Evolutionary conservation across 2,797 vertebrate genomes (phyloP), one percentile per base, ranked within the genome.

Genomic region (Rhincodon typus): DNA sequence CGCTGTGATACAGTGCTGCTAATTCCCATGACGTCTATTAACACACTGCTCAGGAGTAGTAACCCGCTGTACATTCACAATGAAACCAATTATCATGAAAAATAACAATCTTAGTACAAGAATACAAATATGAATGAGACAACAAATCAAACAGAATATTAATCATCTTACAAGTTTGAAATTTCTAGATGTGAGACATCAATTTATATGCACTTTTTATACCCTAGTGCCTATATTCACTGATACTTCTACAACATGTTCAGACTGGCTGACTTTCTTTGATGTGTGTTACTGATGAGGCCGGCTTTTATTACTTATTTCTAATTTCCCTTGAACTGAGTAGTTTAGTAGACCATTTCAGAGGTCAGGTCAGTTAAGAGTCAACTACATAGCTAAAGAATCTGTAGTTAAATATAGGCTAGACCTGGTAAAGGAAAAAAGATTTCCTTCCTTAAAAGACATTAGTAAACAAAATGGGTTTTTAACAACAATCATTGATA

Each of bases 1-100:
- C 8, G 46, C 69, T 34, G 69, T 72, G 67, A 72, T 72, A 34
- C 46, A 27, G n/a, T 94, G 5, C 67, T 94, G 67, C 69, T 50
- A 50, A 94, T 23, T 72, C 38, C 25, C 67, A 50, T 27, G 42
- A 72, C 50, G 27, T 30, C 10, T 94, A 94, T 70, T 46, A 94
- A 70, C 38, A 70, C 50, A n/a, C 23, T 94, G 21, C n/a, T 30
- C 42, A 50, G 67, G 13, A 27, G 72, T 23, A 70, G 93, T 94
- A 94, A 70, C 67, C 25, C 6, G 6, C 12, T 19, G 30, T 53
- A 27, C 70, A 42, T 74, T 74, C 30, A 50, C 69, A 53, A 53
- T 95, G 69, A 50, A 50, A 77, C 69, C 94, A 74, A 30, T 30
- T 95, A 34, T 77, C 69, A 95, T 95, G 42, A 77, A 77, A 95